Evolutionary conservation across 2,797 vertebrate genomes (phyloP), one percentile per base, ranked within the genome.

Genomic region (Chelonia mydas): DNA sequence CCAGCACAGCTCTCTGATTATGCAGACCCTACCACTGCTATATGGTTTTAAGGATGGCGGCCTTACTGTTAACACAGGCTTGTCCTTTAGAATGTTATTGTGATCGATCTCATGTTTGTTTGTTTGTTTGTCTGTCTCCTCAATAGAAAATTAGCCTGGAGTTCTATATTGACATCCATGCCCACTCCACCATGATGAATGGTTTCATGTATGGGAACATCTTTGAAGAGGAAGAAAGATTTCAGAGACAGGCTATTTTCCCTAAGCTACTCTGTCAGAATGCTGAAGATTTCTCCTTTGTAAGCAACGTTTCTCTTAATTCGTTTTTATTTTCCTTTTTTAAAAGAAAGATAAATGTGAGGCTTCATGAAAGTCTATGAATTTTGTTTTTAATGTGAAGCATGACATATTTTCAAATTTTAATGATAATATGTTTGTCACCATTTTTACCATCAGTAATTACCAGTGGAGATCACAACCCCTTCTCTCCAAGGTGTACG

Each of bases 161-260:
- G 98, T 99, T 99, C 98, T 99, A 99, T 98, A 99, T 99, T 53
- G 99, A 99, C 92, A 99, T 99, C 84, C 99, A 99, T 79, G 99
- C 99, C 96, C 99, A 99, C 98, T 99, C 99, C 98, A 99, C 99
- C 98, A 99, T 99, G 99, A 99, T 99, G 98, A 99, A 99, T 90
- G 99, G 99, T 97, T 99, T 99, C 98, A 99, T 99, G 99, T 99
- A 99, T 21, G 99, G 99, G 92, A 99, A 99, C 89, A 99, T 99
- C 98, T 99, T 99, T 85, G 99, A 99, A 97, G 99, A 99, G 0
- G 99, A 99, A 95, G 99, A 99, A 95, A 98, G 99, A 11, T 99
- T 99, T 97, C 99, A 99, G 97, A 98, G 99, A 92, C 99, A 99
- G 97, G 99, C 99, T 68, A 98, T 99, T 95, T 99, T 99, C 90